Percentiles rank a stretch among this genome's conserved stretches.
Conservation (phyloP, 2,797 vertebrate genomes). For the Triplophysa bombifrons region DNA sequence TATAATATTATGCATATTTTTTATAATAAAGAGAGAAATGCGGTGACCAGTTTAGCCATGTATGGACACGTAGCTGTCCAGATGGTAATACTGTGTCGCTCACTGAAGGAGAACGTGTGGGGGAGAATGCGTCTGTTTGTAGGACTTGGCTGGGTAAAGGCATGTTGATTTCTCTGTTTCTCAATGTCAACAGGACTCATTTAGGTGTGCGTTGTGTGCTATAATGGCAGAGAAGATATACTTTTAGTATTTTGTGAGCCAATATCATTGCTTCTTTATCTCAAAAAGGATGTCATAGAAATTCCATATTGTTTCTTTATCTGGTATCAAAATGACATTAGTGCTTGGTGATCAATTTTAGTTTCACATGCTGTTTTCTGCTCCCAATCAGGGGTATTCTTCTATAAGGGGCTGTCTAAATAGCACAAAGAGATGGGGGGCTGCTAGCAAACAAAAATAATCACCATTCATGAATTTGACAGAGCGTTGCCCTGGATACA, state of each 20-base stretch:
- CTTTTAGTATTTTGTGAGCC: neutral
- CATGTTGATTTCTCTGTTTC: constrained; percentile 39
- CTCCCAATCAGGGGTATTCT: neutral
- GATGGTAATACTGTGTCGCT: constrained; percentile 47
- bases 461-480: constrained; percentile 5
- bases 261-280: constrained; percentile 7
- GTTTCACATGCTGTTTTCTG: neutral
- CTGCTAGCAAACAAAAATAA: constrained; percentile 13
- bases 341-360: constrained; percentile 1
- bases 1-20: constrained; percentile 4
- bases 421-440: constrained; percentile 22
- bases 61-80: constrained; percentile 43
- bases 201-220: neutral
- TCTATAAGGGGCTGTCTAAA: constrained; percentile 3
- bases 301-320: neutral
- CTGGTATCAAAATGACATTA: neutral
- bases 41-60: constrained; percentile 34
- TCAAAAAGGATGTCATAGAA: constrained; percentile 3
- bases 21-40: constrained; percentile 33
- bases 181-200: constrained; percentile 32
- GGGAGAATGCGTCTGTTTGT: constrained; percentile 19
- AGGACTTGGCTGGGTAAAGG: constrained; percentile 33
- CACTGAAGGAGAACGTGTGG: constrained; percentile 41
- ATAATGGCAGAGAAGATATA: neutral
- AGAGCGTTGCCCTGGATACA: constrained; percentile 35